phyloP scores from a whole-genome alignment of 2,888 invertebrate species.

The Eupithecia exiguata region DNA sequence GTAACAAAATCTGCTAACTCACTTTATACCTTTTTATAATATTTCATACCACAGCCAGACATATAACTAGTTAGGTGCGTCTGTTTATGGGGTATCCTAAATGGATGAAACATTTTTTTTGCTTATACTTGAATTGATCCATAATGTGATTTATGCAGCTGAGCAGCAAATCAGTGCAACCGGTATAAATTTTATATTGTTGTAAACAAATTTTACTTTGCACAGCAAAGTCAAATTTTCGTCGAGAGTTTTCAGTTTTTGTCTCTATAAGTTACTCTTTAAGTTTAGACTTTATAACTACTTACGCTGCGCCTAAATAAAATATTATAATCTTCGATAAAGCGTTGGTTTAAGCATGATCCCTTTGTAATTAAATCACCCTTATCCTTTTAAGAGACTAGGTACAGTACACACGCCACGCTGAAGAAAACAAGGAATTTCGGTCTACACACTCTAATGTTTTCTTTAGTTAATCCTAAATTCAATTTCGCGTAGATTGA shows the following conservation, averaged over 20 bases:
- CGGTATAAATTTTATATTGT: too few species aligned
- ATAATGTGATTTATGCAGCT: too few species aligned
- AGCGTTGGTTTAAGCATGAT: neutral
- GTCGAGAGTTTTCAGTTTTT: neutral
- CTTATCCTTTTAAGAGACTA: neutral
- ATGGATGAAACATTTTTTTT: too few species aligned
- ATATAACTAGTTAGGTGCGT: neutral
- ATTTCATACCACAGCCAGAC: too few species aligned
- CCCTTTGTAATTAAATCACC: neutral
- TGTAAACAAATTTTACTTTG: too few species aligned
- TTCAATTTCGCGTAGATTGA: conserved; percentile 22
- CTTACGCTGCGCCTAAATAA: too few species aligned
- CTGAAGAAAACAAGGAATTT: conserved; percentile 3
- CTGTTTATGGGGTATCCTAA: too few species aligned
- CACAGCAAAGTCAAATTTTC: neutral
- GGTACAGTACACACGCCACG: neutral
- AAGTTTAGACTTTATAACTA: too few species aligned
- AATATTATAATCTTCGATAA: too few species aligned
- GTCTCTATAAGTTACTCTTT: neutral
- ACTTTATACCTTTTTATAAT: neutral
- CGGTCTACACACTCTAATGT: conserved; percentile 12
- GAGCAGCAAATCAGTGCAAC: too few species aligned
- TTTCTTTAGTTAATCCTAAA: conserved; percentile 21
- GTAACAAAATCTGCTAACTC: neutral
- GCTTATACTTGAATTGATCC: too few species aligned